phyloP scores from a whole-genome alignment of 2,797 vertebrate genomes.

The Sorex maritimensis region DNA sequence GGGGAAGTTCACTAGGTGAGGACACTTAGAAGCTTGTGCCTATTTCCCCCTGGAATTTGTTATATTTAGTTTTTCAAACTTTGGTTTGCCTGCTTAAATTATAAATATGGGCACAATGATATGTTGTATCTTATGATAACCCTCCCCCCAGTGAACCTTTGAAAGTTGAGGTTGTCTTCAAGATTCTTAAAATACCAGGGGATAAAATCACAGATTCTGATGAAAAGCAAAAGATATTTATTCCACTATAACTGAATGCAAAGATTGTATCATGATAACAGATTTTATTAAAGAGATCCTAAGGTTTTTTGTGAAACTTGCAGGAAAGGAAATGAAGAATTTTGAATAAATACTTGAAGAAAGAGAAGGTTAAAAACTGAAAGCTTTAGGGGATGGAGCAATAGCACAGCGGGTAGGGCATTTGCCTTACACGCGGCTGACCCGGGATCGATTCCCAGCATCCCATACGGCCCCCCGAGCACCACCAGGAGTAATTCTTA shows the following conservation, averaged over 20 bases:
- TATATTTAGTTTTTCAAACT: neutral
- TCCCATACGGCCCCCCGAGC: no score
- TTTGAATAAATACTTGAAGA: no score
- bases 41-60: neutral
- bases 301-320: no score
- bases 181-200: fast-evolving
- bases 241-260: neutral
- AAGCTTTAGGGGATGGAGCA: no score
- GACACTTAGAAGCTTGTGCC: neutral
- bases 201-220: neutral
- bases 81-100: neutral
- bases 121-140: neutral
- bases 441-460: no score
- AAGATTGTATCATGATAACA: neutral
- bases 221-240: neutral
- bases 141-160: neutral
- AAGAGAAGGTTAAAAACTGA: no score
- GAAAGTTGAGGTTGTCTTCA: neutral
- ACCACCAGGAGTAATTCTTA: no score
- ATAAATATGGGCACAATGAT: no score
- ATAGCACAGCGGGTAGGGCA: no score
- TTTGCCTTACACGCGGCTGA: no score
- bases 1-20: no score
- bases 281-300: neutral
- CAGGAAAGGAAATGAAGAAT: no score